Percentiles rank a stretch among this genome's conserved stretches.
Evolutionary conservation across 1,140 invertebrate species (phyloP).

Genomic region (Cydia strobilella): DNA sequence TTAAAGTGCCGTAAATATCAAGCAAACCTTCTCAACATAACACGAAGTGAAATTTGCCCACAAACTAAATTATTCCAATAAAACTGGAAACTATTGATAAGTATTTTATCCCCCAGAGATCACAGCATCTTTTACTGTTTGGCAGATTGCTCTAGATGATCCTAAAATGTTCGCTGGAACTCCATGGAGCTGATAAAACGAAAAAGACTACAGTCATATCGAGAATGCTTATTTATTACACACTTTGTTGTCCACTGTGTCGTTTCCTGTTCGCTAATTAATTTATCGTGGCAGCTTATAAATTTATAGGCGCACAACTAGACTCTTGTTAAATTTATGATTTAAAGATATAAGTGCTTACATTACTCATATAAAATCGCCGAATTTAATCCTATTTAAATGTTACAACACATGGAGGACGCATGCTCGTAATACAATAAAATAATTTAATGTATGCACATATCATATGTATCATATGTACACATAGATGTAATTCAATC

Average conservation of each 20-base stretch:
- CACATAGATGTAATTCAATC: background rate
- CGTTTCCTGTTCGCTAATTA: slow-evolving; percentile 61
- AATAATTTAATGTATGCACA: too few species aligned
- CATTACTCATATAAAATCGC: slow-evolving; percentile 18
- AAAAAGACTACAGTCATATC: slow-evolving; percentile 54
- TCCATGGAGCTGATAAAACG: slow-evolving; percentile 62
- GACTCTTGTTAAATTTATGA: slow-evolving; percentile 61
- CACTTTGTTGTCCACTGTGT: slow-evolving; percentile 53
- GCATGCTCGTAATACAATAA: background rate
- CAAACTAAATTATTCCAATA: slow-evolving; percentile 54
- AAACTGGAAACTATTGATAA: slow-evolving; percentile 73
- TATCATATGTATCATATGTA: background rate
- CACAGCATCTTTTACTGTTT: slow-evolving; percentile 67
- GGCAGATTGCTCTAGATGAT: slow-evolving; percentile 61
- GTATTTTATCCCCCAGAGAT: slow-evolving; percentile 65
- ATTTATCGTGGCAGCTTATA: slow-evolving; percentile 66
- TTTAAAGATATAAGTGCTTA: slow-evolving; percentile 26
- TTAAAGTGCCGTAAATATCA: slow-evolving; percentile 4
- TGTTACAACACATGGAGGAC: slow-evolving; percentile 6
- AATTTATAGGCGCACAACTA: slow-evolving; percentile 69
- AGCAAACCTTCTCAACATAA: slow-evolving; percentile 53
- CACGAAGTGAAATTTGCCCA: slow-evolving; percentile 32
- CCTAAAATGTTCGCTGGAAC: slow-evolving; percentile 64
- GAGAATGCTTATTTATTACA: slow-evolving; percentile 62
- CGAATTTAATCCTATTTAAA: slow-evolving; percentile 21